Conservation (phyloP, 1,140 invertebrate genomes). For the Sycophaga agraensis region DNA sequence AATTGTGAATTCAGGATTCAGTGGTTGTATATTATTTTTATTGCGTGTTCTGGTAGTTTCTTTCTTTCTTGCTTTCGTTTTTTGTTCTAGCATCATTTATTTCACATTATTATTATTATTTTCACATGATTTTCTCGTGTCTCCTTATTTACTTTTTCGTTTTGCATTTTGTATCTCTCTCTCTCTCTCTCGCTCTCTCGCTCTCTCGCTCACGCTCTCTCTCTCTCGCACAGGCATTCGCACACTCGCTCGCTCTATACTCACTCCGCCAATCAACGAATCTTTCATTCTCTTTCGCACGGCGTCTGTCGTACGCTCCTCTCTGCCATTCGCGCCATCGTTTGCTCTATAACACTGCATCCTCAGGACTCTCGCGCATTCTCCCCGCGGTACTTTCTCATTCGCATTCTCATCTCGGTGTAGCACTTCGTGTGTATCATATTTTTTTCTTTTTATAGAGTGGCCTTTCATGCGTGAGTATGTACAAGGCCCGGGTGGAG, state of each 20-base stretch:
- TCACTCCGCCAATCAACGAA: neutral
- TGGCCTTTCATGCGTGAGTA: constrained; percentile 49
- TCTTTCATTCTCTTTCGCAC: constrained; percentile 28
- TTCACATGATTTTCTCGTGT: constrained; percentile 51
- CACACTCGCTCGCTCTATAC: neutral
- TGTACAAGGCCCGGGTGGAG: constrained; percentile 47
- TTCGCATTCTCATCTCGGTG: constrained; percentile 38
- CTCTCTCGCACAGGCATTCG: too few species aligned
- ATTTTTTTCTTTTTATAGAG: constrained; percentile 37
- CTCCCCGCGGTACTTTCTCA: neutral
- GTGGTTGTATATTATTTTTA: constrained; percentile 39
- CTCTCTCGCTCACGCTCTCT: constrained; percentile 27
- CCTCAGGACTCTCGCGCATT: constrained; percentile 22
- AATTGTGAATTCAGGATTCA: constrained; percentile 34
- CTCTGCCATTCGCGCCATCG: constrained; percentile 25
- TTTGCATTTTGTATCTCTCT: constrained; percentile 33
- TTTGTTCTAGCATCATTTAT: constrained; percentile 30
- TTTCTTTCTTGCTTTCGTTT: constrained; percentile 32
- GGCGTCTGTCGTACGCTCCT: neutral
- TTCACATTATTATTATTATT: constrained; percentile 27
- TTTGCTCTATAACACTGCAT: constrained; percentile 12
- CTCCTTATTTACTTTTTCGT: constrained; percentile 34
- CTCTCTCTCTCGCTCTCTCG: constrained; percentile 24
- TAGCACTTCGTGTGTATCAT: constrained; percentile 46
- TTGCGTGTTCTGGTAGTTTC: constrained; percentile 28